Percentiles rank a stretch among this genome's conserved stretches.
These are phyloP conservation scores for human (Homo sapiens) DNA, from an alignment of 2,113 vertebrate genomes.

Conservation along the genomic window DNA sequence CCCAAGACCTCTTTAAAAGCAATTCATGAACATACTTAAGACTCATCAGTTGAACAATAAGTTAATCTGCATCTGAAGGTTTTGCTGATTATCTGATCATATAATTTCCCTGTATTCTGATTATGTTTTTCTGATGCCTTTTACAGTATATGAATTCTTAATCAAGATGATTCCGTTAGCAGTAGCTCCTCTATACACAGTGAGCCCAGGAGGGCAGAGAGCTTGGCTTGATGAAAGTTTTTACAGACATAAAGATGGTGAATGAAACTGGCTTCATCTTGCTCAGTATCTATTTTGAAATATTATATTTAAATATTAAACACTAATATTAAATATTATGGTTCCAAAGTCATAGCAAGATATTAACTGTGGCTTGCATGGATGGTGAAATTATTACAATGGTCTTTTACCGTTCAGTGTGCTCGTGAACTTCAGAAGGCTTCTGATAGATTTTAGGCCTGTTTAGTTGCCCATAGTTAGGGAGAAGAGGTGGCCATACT, in stretches of 20 bases:
- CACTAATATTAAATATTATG: background rate
- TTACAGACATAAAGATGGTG: background rate
- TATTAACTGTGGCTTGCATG: background rate
- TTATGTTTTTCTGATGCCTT: background rate
- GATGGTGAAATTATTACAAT: background rate
- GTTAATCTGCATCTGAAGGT: slow-evolving; percentile 46
- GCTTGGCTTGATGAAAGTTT: background rate
- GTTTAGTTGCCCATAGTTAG: background rate
- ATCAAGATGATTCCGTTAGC: background rate
- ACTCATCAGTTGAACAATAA: slow-evolving; percentile 47
- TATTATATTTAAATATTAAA: background rate
- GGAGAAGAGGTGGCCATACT: background rate
- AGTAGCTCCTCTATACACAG: accelerated
- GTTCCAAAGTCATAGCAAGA: background rate
- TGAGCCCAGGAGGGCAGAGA: background rate
- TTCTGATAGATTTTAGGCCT: background rate
- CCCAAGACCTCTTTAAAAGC: background rate
- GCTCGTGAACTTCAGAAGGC: background rate
- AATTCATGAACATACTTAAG: background rate
- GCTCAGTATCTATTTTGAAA: background rate
- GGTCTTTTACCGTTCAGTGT: background rate
- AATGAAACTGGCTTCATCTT: background rate
- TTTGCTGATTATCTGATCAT: slow-evolving; percentile 39
- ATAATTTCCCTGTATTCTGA: slow-evolving; percentile 26
- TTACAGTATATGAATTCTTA: slow-evolving; percentile 18